phyloP scores from a whole-genome alignment of 64 coral and sea anemone genomes.

The Pachyseris speciosa region DNA sequence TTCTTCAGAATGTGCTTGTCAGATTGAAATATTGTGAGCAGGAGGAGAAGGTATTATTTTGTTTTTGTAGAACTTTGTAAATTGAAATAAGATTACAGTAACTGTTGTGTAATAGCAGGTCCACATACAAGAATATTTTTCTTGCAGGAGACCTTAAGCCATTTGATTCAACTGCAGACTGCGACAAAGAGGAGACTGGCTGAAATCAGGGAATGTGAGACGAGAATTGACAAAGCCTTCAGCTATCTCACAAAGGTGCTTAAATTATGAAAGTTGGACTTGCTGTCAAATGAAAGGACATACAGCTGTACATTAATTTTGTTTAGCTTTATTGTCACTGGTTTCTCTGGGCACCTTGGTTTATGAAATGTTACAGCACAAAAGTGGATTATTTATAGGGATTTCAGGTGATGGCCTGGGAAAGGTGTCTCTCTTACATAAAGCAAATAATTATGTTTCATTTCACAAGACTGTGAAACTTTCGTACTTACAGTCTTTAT shows the following conservation, averaged over 20 bases:
- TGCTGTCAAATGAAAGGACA: too few species aligned
- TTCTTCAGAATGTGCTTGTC: slow-evolving; percentile 17
- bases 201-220: not conserved
- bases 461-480: too few species aligned
- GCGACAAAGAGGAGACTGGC: slow-evolving; percentile 11
- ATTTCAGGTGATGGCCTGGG: too few species aligned
- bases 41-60: slow-evolving; percentile 24
- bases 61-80: not conserved
- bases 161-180: slow-evolving; percentile 13
- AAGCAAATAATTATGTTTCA: too few species aligned
- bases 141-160: slow-evolving; percentile 2
- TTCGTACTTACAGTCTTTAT: too few species aligned
- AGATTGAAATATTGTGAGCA: slow-evolving; percentile 10
- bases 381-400: too few species aligned
- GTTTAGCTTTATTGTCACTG: too few species aligned
- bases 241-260: slow-evolving; percentile 13
- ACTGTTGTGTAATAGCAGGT: not conserved
- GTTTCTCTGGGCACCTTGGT: too few species aligned
- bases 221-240: slow-evolving; percentile 25
- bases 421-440: too few species aligned
- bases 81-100: not conserved
- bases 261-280: too few species aligned
- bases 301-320: too few species aligned
- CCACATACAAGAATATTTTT: not conserved
- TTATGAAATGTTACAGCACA: too few species aligned